Evolutionary conservation across 2,113 vertebrate species (phyloP).

Genomic region (Nycticebus coucang): DNA sequence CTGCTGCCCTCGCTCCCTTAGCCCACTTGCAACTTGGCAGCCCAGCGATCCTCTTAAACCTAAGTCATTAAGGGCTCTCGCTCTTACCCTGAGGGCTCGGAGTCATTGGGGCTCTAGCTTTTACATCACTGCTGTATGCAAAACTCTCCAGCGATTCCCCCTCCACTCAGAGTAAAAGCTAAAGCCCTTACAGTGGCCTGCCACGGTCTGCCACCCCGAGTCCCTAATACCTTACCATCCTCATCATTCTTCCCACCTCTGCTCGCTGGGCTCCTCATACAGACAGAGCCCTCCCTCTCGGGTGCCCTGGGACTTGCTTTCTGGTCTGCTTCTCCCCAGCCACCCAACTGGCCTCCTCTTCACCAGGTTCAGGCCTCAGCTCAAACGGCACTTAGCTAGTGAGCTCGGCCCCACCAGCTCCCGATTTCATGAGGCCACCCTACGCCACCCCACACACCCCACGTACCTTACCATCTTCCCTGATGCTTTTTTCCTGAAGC

Average conservation of each 20-base stretch:
- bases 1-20: background rate
- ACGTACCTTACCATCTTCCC: background rate
- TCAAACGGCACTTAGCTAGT: background rate
- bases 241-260: background rate
- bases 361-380: background rate
- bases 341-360: fast-evolving
- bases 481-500: background rate
- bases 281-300: background rate
- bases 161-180: background rate
- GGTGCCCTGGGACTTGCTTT: background rate
- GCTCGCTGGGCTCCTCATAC: background rate
- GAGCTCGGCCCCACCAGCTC: background rate
- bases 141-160: background rate
- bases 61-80: no score
- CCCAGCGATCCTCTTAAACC: background rate
- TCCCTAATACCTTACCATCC: background rate
- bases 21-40: background rate
- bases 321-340: background rate
- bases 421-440: background rate
- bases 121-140: background rate
- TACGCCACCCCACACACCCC: background rate
- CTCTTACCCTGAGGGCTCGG: no score
- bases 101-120: no score
- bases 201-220: background rate
- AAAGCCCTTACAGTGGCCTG: background rate